Evolutionary conservation across 1,140 invertebrate species (phyloP), one percentile per base, ranked within the genome.

Genomic region (Pogonus chalceus): DNA sequence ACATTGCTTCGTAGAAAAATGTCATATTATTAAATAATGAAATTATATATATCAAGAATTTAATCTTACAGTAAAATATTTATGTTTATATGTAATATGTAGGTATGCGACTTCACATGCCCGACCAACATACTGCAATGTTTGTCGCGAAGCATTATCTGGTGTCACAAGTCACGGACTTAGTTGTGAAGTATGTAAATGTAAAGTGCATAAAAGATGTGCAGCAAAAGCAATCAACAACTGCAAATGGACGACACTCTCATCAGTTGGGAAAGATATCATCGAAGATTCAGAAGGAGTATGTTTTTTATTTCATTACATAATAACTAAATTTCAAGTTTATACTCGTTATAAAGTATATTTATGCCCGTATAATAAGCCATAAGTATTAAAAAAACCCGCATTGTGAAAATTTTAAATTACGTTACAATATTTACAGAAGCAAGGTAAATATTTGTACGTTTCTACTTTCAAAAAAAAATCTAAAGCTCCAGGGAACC

Each of bases 121-220:
- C 0, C 78, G 92, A 52, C 95, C 94, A 47, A 96, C 92, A 0
- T 97, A 95, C 69, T 97, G 94, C 72, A 98, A 97, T 72, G 89
- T 96, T 23, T 98, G 95, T 69, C 76, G 89, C 49, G 93, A 97
- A 67, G 88, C 90, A 7, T 79, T 97, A 1, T 90, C 78, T 70
- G 92, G 92, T 35, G 91, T 96, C 18, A 92, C 90, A 1, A 92
- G 90, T 35, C 90, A 96, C 69, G 93, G 93, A 22, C 79, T 95
- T 16, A 94, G 92, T 58, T 97, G 94, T 73, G 93, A 96, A 77
- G 85, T 96, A 9, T 98, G 93, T 79, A 97, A 97, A 76, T 92
- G 88, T 72, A 96, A 96, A 74, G 88, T 92, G 23, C 94, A 97
- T 73, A 96, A 96, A 72, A 74, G 87, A 52, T 98, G 94, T 74